phyloP scores from a whole-genome alignment of 2,888 invertebrate species.

The Melinaea menophilus region DNA sequence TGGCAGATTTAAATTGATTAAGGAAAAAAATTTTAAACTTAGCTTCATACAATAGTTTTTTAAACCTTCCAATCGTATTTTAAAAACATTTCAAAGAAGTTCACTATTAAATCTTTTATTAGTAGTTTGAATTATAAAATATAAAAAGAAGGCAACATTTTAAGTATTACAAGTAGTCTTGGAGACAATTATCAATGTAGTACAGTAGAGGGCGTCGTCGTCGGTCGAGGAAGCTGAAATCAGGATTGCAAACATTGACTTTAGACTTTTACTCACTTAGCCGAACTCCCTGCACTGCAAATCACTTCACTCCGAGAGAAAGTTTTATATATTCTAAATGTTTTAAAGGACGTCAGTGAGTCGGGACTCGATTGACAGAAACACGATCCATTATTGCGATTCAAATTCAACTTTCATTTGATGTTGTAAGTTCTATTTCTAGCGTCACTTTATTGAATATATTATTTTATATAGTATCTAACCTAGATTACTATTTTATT shows the following conservation, averaged over 20 bases:
- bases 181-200: constrained; percentile 32
- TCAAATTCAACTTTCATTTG: constrained; percentile 35
- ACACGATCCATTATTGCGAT: constrained; percentile 45
- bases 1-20: no score
- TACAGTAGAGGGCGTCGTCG: constrained; percentile 48
- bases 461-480: constrained; percentile 11
- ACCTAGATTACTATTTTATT: constrained; percentile 5
- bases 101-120: neutral
- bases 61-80: no score
- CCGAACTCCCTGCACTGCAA: constrained; percentile 65
- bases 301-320: constrained; percentile 63
- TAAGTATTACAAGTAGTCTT: constrained; percentile 24
- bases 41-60: no score
- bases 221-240: constrained; percentile 63
- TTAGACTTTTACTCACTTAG: constrained; percentile 74
- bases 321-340: constrained; percentile 63
- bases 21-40: no score
- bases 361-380: constrained; percentile 47
- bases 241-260: constrained; percentile 76
- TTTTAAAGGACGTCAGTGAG: constrained; percentile 52
- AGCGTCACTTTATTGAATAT: constrained; percentile 13
- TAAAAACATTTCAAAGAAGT: no score
- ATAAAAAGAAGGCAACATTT: constrained; percentile 20
- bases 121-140: neutral
- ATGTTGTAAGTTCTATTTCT: constrained; percentile 24